Evolutionary conservation across 2,113 vertebrate species (phyloP).

Genomic region (Toxostoma redivivum): DNA sequence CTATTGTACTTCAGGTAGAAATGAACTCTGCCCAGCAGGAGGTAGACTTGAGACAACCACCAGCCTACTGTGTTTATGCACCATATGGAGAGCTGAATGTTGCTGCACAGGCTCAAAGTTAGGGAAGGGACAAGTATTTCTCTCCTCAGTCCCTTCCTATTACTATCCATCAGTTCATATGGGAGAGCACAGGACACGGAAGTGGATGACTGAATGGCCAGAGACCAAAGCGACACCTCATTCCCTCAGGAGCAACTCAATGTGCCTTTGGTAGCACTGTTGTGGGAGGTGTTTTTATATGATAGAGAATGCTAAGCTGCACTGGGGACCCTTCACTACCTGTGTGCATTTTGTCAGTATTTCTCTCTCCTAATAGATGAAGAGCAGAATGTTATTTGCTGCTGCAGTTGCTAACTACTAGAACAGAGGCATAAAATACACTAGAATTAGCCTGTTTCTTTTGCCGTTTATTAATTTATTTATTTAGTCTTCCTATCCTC

Average conservation of each 20-base stretch:
- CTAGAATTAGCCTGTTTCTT: neutral
- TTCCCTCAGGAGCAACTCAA: neutral
- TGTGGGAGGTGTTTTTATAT: neutral
- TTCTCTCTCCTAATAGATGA: neutral
- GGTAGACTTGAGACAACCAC: neutral
- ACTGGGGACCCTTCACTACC: neutral
- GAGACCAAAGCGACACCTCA: neutral
- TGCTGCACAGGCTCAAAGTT: neutral
- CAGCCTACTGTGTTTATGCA: neutral
- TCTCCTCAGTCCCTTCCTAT: neutral
- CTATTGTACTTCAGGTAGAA: neutral
- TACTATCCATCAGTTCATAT: neutral
- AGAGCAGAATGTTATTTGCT: neutral
- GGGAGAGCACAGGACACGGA: neutral
- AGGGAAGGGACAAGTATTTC: neutral
- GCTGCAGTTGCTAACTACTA: neutral
- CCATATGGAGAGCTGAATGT: neutral
- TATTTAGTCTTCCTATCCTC: neutral
- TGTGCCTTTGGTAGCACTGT: neutral
- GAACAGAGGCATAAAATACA: neutral
- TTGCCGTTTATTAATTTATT: neutral
- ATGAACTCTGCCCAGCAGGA: conserved; percentile 25
- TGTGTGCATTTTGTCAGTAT: neutral
- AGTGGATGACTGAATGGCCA: neutral
- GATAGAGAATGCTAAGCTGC: neutral